These are phyloP conservation scores for Moxostoma hubbsi DNA, from an alignment of 2,797 vertebrate genomes.

Conservation along the genomic window DNA sequence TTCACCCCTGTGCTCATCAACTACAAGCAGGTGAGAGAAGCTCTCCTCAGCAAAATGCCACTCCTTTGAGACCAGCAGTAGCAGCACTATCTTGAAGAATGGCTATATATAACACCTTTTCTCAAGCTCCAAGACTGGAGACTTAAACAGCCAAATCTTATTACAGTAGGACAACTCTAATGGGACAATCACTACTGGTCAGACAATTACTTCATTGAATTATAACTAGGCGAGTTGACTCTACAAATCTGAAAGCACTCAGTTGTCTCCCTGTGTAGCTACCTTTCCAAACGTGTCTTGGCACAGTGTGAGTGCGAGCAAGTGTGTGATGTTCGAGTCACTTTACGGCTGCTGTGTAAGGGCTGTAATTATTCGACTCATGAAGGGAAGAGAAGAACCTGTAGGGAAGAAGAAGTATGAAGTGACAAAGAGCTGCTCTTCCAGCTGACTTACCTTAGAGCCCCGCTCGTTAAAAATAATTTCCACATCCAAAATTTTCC, in stretches of 20 bases:
- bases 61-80: conserved; percentile 32
- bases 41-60: conserved; percentile 54
- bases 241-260: conserved; percentile 56
- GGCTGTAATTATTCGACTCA: conserved; percentile 62
- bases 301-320: conserved; percentile 36
- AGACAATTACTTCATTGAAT: conserved; percentile 56
- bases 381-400: conserved; percentile 59
- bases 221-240: conserved; percentile 56
- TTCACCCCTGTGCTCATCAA: conserved; percentile 23
- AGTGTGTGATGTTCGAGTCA: conserved; percentile 44
- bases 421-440: conserved; percentile 75
- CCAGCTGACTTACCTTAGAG: conserved; percentile 92
- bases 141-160: conserved; percentile 56
- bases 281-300: conserved; percentile 51
- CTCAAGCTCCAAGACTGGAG: conserved; percentile 45
- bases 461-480: conserved; percentile 98
- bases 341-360: conserved; percentile 55
- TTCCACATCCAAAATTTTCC: conserved; percentile 97
- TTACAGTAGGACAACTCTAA: conserved; percentile 56
- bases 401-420: conserved; percentile 56
- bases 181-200: conserved; percentile 57
- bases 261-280: conserved; percentile 50
- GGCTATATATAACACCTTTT: conserved; percentile 53
- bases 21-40: conserved; percentile 40
- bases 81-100: conserved; percentile 45